These are phyloP conservation scores for Sesia apiformis DNA, from an alignment of 2,888 invertebrate species.

Conservation along the genomic window DNA sequence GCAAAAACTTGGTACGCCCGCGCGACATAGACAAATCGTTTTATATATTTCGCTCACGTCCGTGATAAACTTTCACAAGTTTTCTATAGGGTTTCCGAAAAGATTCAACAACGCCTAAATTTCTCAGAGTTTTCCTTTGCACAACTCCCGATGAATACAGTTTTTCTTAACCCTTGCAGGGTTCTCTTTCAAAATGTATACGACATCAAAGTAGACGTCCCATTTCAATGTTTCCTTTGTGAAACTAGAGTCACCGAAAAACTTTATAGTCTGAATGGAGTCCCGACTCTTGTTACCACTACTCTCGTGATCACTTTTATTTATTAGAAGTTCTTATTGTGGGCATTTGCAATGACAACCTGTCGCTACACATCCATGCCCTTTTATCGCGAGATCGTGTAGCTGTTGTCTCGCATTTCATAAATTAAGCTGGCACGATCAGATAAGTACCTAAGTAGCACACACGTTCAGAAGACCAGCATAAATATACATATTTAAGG, in stretches of 20 bases:
- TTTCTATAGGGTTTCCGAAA: conserved; percentile 6
- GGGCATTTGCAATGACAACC: neutral
- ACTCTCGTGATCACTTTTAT: neutral
- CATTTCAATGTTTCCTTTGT: neutral
- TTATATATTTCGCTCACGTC: conserved; percentile 11
- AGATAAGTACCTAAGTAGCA: too few species aligned
- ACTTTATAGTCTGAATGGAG: neutral
- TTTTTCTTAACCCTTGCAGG: neutral
- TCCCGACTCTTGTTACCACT: neutral
- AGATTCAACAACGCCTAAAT: neutral
- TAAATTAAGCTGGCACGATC: too few species aligned
- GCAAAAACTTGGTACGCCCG: conserved; percentile 13
- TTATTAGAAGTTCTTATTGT: neutral
- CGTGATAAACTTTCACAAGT: conserved; percentile 7
- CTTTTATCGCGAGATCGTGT: too few species aligned
- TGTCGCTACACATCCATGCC: too few species aligned
- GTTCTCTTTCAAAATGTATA: neutral
- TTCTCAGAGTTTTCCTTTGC: neutral
- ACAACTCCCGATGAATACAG: neutral
- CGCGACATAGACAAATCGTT: conserved; percentile 18
- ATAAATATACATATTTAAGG: too few species aligned
- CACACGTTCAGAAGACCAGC: too few species aligned
- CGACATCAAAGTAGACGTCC: neutral
- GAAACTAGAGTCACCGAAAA: neutral
- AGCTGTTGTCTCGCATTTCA: too few species aligned